phyloP scores from a whole-genome alignment of 2,888 invertebrate genomes.

The Hypsopygia costalis region DNA sequence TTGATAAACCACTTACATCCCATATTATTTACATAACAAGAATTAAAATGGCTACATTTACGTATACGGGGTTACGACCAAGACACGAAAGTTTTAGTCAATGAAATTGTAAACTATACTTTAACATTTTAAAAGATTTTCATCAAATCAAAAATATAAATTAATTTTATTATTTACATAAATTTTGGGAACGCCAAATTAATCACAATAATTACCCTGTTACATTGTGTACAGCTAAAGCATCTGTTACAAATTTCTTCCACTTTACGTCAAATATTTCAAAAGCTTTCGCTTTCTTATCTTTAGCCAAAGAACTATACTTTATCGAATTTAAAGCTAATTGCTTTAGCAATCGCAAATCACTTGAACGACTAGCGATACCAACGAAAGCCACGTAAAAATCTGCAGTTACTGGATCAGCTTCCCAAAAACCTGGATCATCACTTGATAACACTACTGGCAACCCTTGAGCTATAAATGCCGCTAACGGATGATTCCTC shows the following conservation, averaged over 20 bases:
- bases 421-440: constrained; percentile 85
- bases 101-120: no score
- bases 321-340: background rate
- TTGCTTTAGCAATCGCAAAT: background rate
- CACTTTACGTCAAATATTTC: background rate
- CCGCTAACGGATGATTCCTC: background rate
- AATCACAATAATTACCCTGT: no score
- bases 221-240: no score
- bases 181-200: no score
- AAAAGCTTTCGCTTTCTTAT: background rate
- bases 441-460: constrained; percentile 83
- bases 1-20: no score
- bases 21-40: no score
- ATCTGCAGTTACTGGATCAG: constrained; percentile 82
- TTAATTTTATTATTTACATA: no score
- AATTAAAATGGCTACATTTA: no score
- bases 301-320: background rate
- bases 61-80: no score
- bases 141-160: no score
- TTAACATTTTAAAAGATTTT: no score
- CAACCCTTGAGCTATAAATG: background rate
- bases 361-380: constrained; percentile 69
- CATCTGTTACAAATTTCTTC: background rate
- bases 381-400: constrained; percentile 85
- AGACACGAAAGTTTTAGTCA: no score